Evolutionary conservation across 2,797 vertebrate genomes (phyloP).

Genomic region (Potorous gilbertii): DNA sequence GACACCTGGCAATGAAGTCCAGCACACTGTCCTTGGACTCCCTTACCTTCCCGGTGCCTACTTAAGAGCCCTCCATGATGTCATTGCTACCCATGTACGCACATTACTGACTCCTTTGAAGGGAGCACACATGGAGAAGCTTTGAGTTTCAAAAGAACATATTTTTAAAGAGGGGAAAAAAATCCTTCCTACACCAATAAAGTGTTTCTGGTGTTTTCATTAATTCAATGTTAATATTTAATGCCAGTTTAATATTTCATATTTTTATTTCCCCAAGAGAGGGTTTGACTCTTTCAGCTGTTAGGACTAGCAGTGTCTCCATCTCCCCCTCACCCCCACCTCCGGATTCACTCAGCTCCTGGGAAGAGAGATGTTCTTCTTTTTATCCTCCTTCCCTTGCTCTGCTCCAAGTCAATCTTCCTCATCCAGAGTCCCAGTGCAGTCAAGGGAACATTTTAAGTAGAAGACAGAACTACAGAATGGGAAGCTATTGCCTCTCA

Average conservation of each 20-base stretch:
- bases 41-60: not conserved
- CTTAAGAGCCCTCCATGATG: conserved; percentile 29
- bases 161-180: conserved; percentile 67
- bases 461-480: conserved; percentile 40
- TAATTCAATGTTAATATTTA: conserved; percentile 70
- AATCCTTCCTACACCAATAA: conserved; percentile 78
- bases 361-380: conserved; percentile 45
- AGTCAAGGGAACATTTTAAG: conserved; percentile 51
- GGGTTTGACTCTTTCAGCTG: conserved; percentile 42
- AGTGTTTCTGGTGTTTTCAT: conserved; percentile 77
- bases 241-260: conserved; percentile 67
- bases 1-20: conserved; percentile 29
- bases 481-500: conserved; percentile 44
- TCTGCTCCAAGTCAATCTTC: conserved; percentile 30
- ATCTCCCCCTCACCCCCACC: not conserved
- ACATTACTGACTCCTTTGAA: conserved; percentile 4
- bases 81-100: conserved; percentile 43
- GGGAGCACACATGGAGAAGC: conserved; percentile 41
- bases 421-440: conserved; percentile 43
- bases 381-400: conserved; percentile 28
- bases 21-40: conserved; percentile 39
- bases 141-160: conserved; percentile 53
- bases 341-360: conserved; percentile 32
- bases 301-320: conserved; percentile 18
- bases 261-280: conserved; percentile 58